Base-by-base conservation (phyloP, 2,113 vertebrate genomes). In the Pelecanus crispus region DNA sequence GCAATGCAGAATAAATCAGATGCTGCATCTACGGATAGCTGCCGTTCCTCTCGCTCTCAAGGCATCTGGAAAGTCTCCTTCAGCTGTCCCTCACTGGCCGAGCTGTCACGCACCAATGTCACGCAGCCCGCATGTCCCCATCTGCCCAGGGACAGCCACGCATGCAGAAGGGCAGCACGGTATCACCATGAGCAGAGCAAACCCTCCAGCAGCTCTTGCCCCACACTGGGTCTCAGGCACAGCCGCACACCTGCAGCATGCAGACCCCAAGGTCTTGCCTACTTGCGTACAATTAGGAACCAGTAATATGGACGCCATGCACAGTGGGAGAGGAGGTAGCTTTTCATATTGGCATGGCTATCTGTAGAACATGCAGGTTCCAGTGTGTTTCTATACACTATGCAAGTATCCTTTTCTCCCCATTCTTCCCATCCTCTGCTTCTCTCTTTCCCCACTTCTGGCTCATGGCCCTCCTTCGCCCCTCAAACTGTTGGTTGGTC, bases 101-200 rank as follows among this genome's bases (percentile, higher is more conserved):
- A 62, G 31, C 24, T 26, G 24, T 62, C 80, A n/a, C 2, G 0
- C 52, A 70, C 34, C 32, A 17, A 4, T 11, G 17, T 53, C 63
- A 82, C 9, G 17, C 17, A 50, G 32, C 16, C 53, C 24, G 3
- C 16, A 7, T 9, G 6, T 75, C 74, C 50, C 47, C 5, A 5
- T 24, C 49, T 0, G 2, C 11, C 58, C 34, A 17, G 24, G 34
- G 49, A 70, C 26, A 89, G 44, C 19, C 59, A 66, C 1, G 0
- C 0, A 0, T 7, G 9, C 45, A 61, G 52, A 24, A 63, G 11
- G 34, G 50, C 20, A 56, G 15, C 3, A 2, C 0, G 0, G 21
- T 32, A 11, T 14, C 34, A 25, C 18, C 0, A 0, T 40, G 40
- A 74, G 26, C 50, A 70, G 0, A 6, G 18, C 29, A 49, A 86